Conservation (phyloP, 2,888 invertebrate genomes). For the Phrixothrix hirtus region DNA sequence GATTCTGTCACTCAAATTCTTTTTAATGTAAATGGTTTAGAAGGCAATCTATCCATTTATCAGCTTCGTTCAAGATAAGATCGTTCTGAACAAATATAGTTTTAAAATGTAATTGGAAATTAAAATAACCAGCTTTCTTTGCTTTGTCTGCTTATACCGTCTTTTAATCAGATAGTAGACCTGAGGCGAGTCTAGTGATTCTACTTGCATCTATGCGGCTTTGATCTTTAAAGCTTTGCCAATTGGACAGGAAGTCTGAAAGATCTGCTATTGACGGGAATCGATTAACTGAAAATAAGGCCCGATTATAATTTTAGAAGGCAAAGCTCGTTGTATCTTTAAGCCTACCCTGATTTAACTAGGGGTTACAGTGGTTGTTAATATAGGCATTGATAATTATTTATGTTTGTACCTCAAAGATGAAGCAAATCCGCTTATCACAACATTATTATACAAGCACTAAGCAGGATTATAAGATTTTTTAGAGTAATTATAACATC, state of each 20-base stretch:
- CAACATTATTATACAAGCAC: not conserved
- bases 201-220: conserved; percentile 40
- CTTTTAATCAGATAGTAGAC: conserved; percentile 43
- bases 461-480: conserved; percentile 2
- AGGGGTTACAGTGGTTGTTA: conserved; percentile 14
- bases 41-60: conserved; percentile 26
- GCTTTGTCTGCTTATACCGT: conserved; percentile 38
- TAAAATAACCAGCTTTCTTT: conserved; percentile 47
- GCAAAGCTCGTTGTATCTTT: not conserved
- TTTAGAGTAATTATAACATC: not conserved
- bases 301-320: not conserved
- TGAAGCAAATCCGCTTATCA: conserved; percentile 14
- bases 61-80: conserved; percentile 13
- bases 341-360: conserved; percentile 7
- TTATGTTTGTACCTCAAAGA: conserved; percentile 18
- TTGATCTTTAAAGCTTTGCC: conserved; percentile 45
- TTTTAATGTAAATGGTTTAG: conserved; percentile 32
- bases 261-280: conserved; percentile 46
- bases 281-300: conserved; percentile 34
- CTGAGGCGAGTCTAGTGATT: conserved; percentile 42
- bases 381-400: conserved; percentile 14
- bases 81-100: conserved; percentile 28
- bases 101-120: conserved; percentile 44
- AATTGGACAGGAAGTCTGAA: conserved; percentile 38
- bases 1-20: conserved; percentile 31